phyloP scores from a whole-genome alignment of 2,113 vertebrate species.

The Nerophis lumbriciformis region DNA sequence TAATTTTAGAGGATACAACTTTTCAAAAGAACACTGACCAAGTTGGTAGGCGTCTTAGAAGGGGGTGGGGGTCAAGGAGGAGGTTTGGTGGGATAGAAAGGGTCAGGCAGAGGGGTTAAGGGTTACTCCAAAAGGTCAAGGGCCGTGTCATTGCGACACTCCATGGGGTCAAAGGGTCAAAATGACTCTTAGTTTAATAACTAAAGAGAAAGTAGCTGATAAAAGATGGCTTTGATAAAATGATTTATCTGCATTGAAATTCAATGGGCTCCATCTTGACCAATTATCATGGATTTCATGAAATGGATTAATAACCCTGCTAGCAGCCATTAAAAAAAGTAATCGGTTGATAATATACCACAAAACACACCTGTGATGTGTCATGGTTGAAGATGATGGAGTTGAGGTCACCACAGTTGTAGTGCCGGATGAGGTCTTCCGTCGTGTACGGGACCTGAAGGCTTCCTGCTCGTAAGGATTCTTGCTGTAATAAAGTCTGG shows the following conservation, averaged over 20 bases:
- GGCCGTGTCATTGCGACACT: constrained; percentile 45
- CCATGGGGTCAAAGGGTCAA: constrained; percentile 38
- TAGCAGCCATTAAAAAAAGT: background rate
- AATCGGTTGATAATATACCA: background rate
- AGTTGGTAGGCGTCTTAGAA: constrained; percentile 4
- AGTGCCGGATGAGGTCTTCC: constrained; percentile 86
- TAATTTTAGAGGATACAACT: background rate
- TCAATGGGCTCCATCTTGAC: background rate
- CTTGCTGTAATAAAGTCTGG: constrained; percentile 84
- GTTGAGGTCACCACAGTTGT: constrained; percentile 86
- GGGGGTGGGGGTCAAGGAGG: background rate
- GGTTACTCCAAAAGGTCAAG: constrained; percentile 41
- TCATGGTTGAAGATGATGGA: constrained; percentile 85
- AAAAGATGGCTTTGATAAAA: background rate
- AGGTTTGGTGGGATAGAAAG: constrained; percentile 15
- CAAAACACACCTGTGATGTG: constrained; percentile 77
- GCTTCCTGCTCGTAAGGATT: constrained; percentile 78
- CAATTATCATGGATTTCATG: background rate
- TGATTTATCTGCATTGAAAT: background rate
- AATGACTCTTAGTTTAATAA: constrained; percentile 40
- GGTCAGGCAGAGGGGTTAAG: constrained; percentile 22
- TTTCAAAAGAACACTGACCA: background rate
- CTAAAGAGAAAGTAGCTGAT: constrained; percentile 14
- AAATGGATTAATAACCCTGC: background rate
- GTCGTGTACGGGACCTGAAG: constrained; percentile 79